Percentiles rank a stretch among this genome's conserved stretches.
These are phyloP conservation scores for Galaxea fascicularis DNA, from an alignment of 92 coral and sea anemone genomes.

Conservation along the genomic window DNA sequence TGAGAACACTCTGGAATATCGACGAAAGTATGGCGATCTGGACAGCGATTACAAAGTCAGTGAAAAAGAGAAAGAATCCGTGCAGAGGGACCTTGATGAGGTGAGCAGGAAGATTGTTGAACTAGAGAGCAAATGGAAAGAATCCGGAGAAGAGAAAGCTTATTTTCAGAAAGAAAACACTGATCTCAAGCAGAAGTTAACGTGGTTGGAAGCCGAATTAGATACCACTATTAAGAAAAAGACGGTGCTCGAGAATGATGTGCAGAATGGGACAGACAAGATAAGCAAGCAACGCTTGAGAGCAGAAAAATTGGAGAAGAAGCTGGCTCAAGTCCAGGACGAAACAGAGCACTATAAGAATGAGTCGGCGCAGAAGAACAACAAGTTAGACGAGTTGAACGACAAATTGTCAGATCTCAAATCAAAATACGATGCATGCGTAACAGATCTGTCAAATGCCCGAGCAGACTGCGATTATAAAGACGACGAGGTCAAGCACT, in stretches of 20 bases:
- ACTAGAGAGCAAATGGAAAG: slow-evolving; percentile 76
- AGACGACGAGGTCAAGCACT: slow-evolving; percentile 77
- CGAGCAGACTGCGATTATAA: slow-evolving; percentile 61
- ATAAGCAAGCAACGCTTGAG: slow-evolving; percentile 68
- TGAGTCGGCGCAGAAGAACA: slow-evolving; percentile 72
- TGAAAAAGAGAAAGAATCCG: slow-evolving; percentile 75
- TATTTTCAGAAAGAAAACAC: slow-evolving; percentile 67
- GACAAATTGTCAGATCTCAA: slow-evolving; percentile 63
- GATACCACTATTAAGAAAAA: slow-evolving; percentile 64
- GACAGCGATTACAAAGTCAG: slow-evolving; percentile 79
- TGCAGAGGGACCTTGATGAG: slow-evolving; percentile 64
- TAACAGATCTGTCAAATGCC: slow-evolving; percentile 63
- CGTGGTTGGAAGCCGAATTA: slow-evolving; percentile 73
- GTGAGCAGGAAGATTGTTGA: slow-evolving; percentile 66
- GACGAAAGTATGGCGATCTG: slow-evolving; percentile 71
- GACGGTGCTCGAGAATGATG: slow-evolving; percentile 74
- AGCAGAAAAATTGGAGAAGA: slow-evolving; percentile 68
- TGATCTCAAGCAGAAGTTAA: slow-evolving; percentile 74
- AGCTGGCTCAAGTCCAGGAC: slow-evolving; percentile 75
- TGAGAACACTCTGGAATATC: slow-evolving; percentile 62
- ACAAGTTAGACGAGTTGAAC: slow-evolving; percentile 71
- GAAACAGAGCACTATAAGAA: slow-evolving; percentile 69
- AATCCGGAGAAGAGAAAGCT: slow-evolving; percentile 76
- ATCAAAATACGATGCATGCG: slow-evolving; percentile 60
- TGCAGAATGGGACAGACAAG: slow-evolving; percentile 68